Conservation (phyloP, 2,888 invertebrate species). For the Tortrix viridana region DNA sequence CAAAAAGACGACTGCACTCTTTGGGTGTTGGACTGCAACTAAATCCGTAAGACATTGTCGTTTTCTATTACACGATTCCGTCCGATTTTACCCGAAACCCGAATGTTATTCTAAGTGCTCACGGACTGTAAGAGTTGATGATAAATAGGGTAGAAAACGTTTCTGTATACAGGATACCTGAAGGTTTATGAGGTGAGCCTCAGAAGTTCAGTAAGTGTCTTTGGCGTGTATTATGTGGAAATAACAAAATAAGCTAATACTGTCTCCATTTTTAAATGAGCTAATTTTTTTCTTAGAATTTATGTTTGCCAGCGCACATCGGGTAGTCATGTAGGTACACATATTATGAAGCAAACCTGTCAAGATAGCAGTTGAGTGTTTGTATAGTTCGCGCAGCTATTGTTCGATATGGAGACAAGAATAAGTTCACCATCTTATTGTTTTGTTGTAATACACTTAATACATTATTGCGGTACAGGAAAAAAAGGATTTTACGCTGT, state of each 20-base stretch:
- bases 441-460: conserved; percentile 1
- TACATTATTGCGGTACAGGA: neutral
- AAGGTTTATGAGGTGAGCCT: no score
- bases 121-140: no score
- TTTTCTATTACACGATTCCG: no score
- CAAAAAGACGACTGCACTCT: no score
- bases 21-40: no score
- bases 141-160: no score
- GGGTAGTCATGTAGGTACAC: conserved; percentile 45
- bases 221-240: conserved; percentile 39
- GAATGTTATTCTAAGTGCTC: no score
- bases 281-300: conserved; percentile 66
- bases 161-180: no score
- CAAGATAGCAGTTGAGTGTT: conserved; percentile 74
- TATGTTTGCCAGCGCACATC: conserved; percentile 65
- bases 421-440: conserved; percentile 46
- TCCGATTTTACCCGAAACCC: no score
- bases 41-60: no score
- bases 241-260: conserved; percentile 47
- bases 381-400: conserved; percentile 62
- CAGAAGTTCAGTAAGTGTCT: conserved; percentile 6
- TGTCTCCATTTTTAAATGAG: conserved; percentile 60
- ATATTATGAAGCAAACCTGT: conserved; percentile 65
- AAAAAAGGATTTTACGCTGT: neutral
- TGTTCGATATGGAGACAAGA: conserved; percentile 57